Evolutionary conservation across 2,113 vertebrate genomes (phyloP).

Genomic region (Falco punctatus): DNA sequence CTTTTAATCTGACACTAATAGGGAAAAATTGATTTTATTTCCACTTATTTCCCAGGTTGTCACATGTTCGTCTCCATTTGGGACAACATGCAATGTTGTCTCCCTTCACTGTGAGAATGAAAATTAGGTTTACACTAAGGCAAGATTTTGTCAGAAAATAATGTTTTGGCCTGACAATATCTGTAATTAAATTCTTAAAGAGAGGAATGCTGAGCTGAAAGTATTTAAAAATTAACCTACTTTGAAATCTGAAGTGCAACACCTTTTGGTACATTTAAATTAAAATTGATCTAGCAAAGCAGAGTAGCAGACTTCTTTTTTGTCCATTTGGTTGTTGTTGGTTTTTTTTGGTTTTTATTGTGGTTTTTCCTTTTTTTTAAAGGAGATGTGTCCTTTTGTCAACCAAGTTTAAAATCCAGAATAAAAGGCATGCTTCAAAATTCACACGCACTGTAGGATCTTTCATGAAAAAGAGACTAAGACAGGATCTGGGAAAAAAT

Average conservation of each 20-base stretch:
- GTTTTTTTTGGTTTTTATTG: background rate
- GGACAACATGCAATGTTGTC: background rate
- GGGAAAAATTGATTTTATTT: slow-evolving; percentile 58
- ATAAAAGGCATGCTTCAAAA: background rate
- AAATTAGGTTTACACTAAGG: slow-evolving; percentile 30
- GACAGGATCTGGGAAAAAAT: background rate
- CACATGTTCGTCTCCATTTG: slow-evolving; percentile 7
- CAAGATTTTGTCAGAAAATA: background rate
- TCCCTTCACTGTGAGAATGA: background rate
- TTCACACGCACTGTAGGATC: background rate
- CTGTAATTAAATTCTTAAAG: slow-evolving; percentile 26
- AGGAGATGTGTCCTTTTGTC: background rate
- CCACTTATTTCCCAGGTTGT: slow-evolving; percentile 24
- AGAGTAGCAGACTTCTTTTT: background rate
- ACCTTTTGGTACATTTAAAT: background rate
- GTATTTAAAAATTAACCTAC: slow-evolving; percentile 17
- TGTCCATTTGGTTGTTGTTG: background rate
- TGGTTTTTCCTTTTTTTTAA: background rate
- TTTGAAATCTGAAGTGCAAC: background rate
- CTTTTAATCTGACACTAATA: slow-evolving; percentile 52
- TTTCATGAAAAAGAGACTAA: background rate
- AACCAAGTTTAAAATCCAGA: background rate
- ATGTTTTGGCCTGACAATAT: background rate
- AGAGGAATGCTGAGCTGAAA: background rate
- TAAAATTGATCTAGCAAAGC: background rate